A percentile compares a stretch with the other conserved stretches of the same genome.
Evolutionary conservation across 2,797 vertebrate genomes (phyloP).

Genomic region (Psittacula derbiana): DNA sequence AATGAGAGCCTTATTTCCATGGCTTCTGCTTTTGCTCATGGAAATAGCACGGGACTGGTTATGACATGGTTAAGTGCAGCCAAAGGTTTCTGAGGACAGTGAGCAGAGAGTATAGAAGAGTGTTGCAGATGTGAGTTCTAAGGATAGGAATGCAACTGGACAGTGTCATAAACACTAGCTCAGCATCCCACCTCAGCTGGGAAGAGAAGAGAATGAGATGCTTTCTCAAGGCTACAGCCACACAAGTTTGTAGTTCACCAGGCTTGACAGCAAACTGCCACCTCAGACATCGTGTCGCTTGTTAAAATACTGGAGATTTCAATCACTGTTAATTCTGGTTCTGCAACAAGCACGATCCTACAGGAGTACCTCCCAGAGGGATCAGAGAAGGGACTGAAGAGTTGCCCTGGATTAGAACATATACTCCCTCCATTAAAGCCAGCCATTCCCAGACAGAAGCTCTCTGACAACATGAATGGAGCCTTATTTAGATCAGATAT

Average conservation of each 20-base stretch:
- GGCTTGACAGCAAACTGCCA: neutral
- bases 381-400: neutral
- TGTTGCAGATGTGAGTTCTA: neutral
- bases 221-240: neutral
- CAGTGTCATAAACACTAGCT: neutral
- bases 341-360: neutral
- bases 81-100: neutral
- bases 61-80: accelerated
- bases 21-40: neutral
- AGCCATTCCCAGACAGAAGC: neutral
- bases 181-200: neutral
- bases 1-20: neutral
- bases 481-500: neutral
- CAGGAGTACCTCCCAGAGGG: neutral
- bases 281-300: neutral
- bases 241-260: neutral
- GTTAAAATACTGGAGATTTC: neutral
- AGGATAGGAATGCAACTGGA: neutral
- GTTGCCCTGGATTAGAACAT: neutral
- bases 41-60: neutral
- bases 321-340: neutral
- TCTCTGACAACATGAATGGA: neutral
- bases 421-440: neutral
- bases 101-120: neutral
- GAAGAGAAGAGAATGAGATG: neutral